phyloP scores from a whole-genome alignment of 2,888 invertebrate species.

The Anagyrus pseudococci region DNA sequence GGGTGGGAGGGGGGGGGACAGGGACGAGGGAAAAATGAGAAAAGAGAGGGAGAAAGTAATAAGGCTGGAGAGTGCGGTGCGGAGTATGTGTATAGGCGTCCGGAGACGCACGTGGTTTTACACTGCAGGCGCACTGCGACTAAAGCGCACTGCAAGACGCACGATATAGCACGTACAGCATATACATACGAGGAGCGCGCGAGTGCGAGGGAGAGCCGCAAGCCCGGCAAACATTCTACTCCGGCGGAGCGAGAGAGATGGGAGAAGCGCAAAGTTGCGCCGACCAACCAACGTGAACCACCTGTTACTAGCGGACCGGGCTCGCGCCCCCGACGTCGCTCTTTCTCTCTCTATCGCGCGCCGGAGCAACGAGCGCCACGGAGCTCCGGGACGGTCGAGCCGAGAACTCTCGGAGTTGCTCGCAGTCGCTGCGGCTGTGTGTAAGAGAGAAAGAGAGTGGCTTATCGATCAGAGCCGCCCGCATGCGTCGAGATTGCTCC shows the following conservation, averaged over 20 bases:
- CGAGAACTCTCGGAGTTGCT: background rate
- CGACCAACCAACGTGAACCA: constrained; percentile 59
- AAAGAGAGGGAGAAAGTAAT: too few species aligned
- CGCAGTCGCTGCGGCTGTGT: background rate
- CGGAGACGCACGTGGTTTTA: too few species aligned
- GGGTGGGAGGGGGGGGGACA: too few species aligned
- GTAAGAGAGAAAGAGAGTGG: background rate
- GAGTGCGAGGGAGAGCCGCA: background rate
- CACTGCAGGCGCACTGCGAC: too few species aligned
- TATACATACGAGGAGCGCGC: background rate
- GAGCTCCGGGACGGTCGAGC: background rate
- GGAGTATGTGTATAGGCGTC: too few species aligned
- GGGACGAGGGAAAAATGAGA: too few species aligned
- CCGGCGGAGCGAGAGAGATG: background rate
- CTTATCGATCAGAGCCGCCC: constrained; percentile 17
- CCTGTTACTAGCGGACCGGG: constrained; percentile 56
- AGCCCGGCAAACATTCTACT: background rate
- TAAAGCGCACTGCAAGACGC: too few species aligned
- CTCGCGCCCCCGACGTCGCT: constrained; percentile 2
- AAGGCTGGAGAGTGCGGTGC: too few species aligned
- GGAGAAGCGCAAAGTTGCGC: constrained; percentile 12
- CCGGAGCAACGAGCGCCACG: background rate
- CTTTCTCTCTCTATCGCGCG: too few species aligned
- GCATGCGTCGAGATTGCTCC: too few species aligned
- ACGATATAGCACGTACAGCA: background rate